Percentiles rank a stretch among this genome's conserved stretches.
Conservation (phyloP, 2,888 invertebrate genomes). For the Agriopis leucophaearia region DNA sequence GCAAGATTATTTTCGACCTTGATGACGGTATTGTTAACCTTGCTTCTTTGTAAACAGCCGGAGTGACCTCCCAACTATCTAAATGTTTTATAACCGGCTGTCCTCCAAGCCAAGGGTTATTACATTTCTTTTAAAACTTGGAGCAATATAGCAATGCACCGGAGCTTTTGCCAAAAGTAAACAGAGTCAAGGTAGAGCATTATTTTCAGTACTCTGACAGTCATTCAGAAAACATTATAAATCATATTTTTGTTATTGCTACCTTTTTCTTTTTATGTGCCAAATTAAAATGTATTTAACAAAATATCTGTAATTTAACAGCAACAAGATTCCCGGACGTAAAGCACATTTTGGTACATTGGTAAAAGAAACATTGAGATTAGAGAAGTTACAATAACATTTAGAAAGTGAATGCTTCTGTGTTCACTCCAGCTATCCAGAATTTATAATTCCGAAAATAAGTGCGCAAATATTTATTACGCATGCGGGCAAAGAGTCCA, state of each 20-base stretch:
- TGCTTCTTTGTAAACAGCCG: slow-evolving; percentile 68
- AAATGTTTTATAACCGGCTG: slow-evolving; percentile 59
- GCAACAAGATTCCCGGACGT: background rate
- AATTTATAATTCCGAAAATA: slow-evolving; percentile 67
- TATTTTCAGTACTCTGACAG: slow-evolving; percentile 1
- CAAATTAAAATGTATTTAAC: background rate
- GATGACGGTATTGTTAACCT: slow-evolving; percentile 83
- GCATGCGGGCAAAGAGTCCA: slow-evolving; percentile 67
- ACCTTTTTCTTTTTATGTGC: background rate
- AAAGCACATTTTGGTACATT: background rate
- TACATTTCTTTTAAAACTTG: background rate
- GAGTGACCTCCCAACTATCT: slow-evolving; percentile 63
- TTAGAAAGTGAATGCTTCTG: slow-evolving; percentile 32
- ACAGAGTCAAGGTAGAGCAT: slow-evolving; percentile 14
- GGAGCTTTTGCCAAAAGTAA: slow-evolving; percentile 27
- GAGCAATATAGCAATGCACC: slow-evolving; percentile 7
- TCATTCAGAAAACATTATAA: background rate
- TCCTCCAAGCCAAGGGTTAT: slow-evolving; percentile 28
- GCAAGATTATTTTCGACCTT: slow-evolving; percentile 76
- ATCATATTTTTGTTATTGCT: background rate
- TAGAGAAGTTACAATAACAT: slow-evolving; percentile 38
- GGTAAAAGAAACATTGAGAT: background rate
- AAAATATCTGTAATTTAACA: background rate
- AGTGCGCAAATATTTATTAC: slow-evolving; percentile 73
- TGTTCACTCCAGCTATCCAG: slow-evolving; percentile 49